Conservation (phyloP, 2,888 invertebrate species). For the Trachelus iudaicus region DNA sequence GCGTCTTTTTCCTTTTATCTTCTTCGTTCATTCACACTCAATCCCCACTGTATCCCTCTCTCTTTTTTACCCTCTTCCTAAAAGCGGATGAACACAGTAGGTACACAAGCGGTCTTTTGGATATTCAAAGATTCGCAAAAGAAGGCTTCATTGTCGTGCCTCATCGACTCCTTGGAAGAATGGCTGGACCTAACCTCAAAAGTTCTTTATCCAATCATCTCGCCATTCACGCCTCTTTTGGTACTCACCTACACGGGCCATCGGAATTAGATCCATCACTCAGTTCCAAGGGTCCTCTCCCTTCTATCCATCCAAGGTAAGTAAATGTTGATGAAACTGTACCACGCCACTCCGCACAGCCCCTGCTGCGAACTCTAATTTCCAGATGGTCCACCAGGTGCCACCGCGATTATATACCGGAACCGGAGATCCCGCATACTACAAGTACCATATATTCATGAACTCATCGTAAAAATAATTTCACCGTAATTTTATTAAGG, state of each 20-base stretch:
- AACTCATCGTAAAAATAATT: background rate
- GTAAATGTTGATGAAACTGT: constrained; percentile 31
- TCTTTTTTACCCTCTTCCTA: background rate
- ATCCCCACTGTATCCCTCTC: background rate
- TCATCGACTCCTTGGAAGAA: constrained; percentile 38
- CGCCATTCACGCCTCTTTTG: constrained; percentile 56
- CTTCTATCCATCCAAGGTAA: constrained; percentile 28
- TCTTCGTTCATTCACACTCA: background rate
- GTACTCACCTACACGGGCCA: constrained; percentile 9
- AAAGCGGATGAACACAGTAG: background rate
- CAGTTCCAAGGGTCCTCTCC: constrained; percentile 12
- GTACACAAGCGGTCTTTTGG: constrained; percentile 3
- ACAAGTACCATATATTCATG: background rate
- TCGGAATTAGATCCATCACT: constrained; percentile 46
- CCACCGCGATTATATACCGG: background rate
- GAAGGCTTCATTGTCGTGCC: constrained; percentile 36
- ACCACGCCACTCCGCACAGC: constrained; percentile 9
- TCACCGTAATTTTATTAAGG: background rate
- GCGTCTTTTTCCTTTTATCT: background rate
- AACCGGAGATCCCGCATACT: background rate
- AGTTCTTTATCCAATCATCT: constrained; percentile 61
- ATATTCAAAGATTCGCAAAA: constrained; percentile 5
- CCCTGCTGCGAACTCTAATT: constrained; percentile 37
- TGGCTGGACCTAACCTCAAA: constrained; percentile 26
- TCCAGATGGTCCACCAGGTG: constrained; percentile 38